These are phyloP conservation scores for Lasioglossum malachurum DNA, from an alignment of 2,888 invertebrate genomes.

Conservation along the genomic window DNA sequence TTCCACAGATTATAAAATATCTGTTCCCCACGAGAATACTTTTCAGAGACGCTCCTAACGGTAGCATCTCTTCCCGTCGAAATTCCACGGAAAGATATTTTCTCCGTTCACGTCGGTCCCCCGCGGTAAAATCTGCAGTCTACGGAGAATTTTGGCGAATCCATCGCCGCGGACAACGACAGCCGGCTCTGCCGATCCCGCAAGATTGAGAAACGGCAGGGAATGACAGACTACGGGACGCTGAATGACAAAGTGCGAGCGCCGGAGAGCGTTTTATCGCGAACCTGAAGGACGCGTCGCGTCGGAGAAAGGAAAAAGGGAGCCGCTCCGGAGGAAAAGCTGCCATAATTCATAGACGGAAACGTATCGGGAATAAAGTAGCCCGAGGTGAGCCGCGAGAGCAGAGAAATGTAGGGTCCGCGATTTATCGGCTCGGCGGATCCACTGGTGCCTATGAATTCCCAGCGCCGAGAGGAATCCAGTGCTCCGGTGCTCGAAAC, in stretches of 20 bases:
- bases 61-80: neutral
- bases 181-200: neutral
- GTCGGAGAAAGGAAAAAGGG: neutral
- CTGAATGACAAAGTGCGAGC: neutral
- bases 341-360: constrained; percentile 26
- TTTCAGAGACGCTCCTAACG: neutral
- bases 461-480: neutral
- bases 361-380: constrained; percentile 27
- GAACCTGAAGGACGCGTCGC: neutral
- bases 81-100: neutral
- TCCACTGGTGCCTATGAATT: neutral
- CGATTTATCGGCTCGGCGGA: constrained; percentile 20
- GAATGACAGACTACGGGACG: neutral
- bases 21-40: neutral
- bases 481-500: neutral
- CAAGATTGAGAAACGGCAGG: neutral
- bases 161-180: neutral
- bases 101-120: neutral
- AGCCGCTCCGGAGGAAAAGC: neutral
- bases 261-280: neutral
- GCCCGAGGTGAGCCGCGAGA: neutral
- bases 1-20: neutral
- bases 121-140: neutral
- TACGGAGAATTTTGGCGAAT: neutral
- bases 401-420: neutral